These are phyloP conservation scores for Cichladusa arquata DNA, from an alignment of 2,113 vertebrate species.

Conservation along the genomic window DNA sequence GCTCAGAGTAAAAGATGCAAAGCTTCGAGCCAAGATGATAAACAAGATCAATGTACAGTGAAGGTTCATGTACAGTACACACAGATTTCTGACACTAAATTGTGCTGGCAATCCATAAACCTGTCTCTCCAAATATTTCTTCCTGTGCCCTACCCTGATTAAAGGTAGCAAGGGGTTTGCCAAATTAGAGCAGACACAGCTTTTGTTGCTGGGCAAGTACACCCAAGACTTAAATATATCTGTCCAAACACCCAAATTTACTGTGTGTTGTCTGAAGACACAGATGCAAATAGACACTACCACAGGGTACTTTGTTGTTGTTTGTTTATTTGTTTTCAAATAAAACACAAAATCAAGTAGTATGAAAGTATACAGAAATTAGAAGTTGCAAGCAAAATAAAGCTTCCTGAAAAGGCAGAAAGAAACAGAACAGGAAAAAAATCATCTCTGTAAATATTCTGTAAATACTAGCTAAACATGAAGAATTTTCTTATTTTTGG, in stretches of 20 bases:
- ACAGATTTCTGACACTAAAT: neutral
- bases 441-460: neutral
- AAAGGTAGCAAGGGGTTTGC: neutral
- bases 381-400: neutral
- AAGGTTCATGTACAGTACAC: neutral
- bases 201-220: constrained; percentile 1
- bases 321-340: neutral
- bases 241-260: neutral
- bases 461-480: neutral
- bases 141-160: neutral
- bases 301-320: neutral
- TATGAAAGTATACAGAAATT: neutral
- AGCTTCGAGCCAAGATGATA: neutral
- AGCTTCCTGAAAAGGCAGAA: neutral
- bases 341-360: neutral
- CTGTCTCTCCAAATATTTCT: constrained; percentile 1
- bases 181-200: constrained; percentile 13
- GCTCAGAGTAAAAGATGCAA: neutral
- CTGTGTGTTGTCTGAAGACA: neutral
- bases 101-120: neutral
- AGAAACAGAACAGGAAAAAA: neutral
- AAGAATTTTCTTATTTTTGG: neutral
- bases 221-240: neutral
- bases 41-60: neutral
- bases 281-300: neutral